Evolutionary conservation across 30 jellyfish, hydroid and myxozoan species (phyloP), one percentile per base, ranked within the genome.

Genomic region (Pelagia noctiluca): DNA sequence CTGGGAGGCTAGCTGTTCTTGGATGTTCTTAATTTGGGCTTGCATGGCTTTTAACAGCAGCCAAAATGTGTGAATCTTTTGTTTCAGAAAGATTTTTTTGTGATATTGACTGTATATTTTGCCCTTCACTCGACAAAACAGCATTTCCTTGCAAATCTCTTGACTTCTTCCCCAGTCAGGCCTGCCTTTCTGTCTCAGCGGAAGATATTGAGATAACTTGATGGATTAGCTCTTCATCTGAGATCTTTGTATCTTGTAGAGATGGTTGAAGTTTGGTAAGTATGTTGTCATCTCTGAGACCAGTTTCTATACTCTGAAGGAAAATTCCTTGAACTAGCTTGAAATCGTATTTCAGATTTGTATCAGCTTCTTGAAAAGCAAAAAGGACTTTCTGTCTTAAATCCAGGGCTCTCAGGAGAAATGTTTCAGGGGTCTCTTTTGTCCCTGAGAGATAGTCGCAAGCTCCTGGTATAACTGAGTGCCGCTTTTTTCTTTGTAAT

Each of bases 381-480:
- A 70, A 70, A 70, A 70, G 29, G 32, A 70, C 75, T 70, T 70
- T 33, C 35, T 37, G 83, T 57, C 83, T 19, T 12, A 70, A 28
- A 70, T 70, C 83, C 18, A 37, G 35, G 29, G 83, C 83, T 70
- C 83, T 31, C 83, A 70, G 83, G 66, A 70, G 66, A 35, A 70
- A 70, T 7, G 73, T 28, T 16, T 70, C 83, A 49, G 74, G 34
- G 66, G 69, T 70, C 74, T 70, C 75, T 38, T n/a, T 70, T 70
- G 83, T 16, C 35, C 42, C 34, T 74, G 86, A 21, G 32, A 26
- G 24, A 31, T 31, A 4, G 86, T 74, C 2, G 31, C 62, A 13
- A 74, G 77, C 29, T 48, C 78, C 78, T 48, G 76, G 77, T 46
- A 74, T 19, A 74, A 81, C 82, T 48, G 76, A 19, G 86, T 74